A percentile compares a stretch with the other conserved stretches of the same genome.
Evolutionary conservation across 2,888 invertebrate species (phyloP).

Genomic region (Rhaphigaster nebulosa): DNA sequence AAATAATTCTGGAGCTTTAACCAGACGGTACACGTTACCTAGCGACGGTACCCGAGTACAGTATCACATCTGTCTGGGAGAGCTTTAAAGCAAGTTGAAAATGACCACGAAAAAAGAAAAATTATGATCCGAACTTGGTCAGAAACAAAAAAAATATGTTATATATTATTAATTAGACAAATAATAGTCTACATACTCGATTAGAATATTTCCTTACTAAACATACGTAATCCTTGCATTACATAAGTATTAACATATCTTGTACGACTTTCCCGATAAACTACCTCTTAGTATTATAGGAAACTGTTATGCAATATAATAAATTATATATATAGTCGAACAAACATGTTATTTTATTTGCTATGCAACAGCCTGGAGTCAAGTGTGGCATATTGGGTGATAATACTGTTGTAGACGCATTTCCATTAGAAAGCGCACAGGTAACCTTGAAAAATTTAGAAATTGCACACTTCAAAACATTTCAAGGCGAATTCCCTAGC

Average conservation of each 20-base stretch:
- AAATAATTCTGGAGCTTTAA: too few species aligned
- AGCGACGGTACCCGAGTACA: too few species aligned
- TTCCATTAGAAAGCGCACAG: background rate
- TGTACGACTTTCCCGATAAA: background rate
- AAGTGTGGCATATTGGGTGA: background rate
- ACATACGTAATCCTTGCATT: background rate
- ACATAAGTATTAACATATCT: background rate
- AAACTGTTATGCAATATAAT: background rate
- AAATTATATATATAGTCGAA: background rate
- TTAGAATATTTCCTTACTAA: background rate
- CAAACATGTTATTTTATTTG: background rate
- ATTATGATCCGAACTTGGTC: too few species aligned
- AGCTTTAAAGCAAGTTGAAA: too few species aligned
- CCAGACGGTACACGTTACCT: too few species aligned
- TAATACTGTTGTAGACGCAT: background rate
- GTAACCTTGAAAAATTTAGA: constrained; percentile 26
- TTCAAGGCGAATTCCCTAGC: background rate
- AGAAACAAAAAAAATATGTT: too few species aligned
- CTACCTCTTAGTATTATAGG: background rate
- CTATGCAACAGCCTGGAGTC: background rate
- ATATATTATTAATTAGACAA: too few species aligned
- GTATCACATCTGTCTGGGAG: too few species aligned
- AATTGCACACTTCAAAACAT: background rate
- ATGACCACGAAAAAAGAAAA: too few species aligned
- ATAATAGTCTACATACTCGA: too few species aligned